Conservation (phyloP, 2,113 vertebrate genomes). For the Synchiropus splendidus region DNA sequence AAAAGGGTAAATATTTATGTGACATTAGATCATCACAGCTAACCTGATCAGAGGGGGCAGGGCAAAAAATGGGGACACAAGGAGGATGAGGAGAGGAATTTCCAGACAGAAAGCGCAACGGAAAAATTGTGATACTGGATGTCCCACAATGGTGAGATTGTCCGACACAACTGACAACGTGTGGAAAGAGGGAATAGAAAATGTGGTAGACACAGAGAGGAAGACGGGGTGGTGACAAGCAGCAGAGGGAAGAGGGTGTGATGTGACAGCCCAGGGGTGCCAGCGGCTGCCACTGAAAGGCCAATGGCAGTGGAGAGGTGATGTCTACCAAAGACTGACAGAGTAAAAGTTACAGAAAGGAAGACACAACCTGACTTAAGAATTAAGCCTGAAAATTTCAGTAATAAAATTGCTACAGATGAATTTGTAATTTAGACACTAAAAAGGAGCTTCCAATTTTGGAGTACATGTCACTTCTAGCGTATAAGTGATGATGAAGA, state of each 20-base stretch:
- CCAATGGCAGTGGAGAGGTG: constrained; percentile 60
- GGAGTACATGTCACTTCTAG: too few relatives aligned
- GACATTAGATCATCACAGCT: constrained; percentile 47
- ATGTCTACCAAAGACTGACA: constrained; percentile 23
- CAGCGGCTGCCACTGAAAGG: constrained; percentile 66
- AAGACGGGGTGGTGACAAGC: constrained; percentile 31
- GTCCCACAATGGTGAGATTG: constrained; percentile 60
- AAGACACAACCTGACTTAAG: constrained; percentile 7
- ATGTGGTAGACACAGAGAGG: constrained; percentile 30
- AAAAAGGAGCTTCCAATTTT: too few relatives aligned
- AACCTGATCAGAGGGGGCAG: constrained; percentile 30
- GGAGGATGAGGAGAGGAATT: constrained; percentile 5
- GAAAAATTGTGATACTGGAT: constrained; percentile 51
- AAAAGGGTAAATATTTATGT: constrained; percentile 50
- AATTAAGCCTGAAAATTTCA: background rate
- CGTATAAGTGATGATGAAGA: too few relatives aligned
- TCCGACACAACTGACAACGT: constrained; percentile 63
- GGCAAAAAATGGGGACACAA: background rate
- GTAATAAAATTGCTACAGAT: too few relatives aligned
- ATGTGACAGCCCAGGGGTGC: constrained; percentile 68
- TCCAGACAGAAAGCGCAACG: constrained; percentile 14
- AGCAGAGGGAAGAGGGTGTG: constrained; percentile 63
- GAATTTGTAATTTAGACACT: too few relatives aligned
- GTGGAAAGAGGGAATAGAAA: constrained; percentile 45
- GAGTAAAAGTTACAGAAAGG: constrained; percentile 11